phyloP scores from a whole-genome alignment of 2,797 vertebrate genomes.

The Adrianichthys oophorus region DNA sequence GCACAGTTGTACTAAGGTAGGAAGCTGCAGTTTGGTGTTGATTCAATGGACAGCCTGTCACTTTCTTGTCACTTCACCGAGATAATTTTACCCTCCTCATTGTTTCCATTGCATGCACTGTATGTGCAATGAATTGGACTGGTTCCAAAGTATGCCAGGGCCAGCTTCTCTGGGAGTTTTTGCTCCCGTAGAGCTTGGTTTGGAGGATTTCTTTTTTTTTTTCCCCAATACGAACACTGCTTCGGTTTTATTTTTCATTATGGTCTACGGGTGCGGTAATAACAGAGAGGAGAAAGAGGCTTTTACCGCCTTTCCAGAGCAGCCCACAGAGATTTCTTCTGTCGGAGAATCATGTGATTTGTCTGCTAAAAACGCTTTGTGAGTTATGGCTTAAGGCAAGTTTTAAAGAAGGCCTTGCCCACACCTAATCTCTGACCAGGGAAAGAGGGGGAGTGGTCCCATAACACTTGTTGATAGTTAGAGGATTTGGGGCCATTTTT shows the following conservation, averaged over 20 bases:
- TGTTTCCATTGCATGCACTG: constrained; percentile 26
- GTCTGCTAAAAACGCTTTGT: constrained; percentile 25
- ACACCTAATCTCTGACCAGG: constrained; percentile 25
- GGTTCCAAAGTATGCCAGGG: constrained; percentile 22
- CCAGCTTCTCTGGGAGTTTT: constrained; percentile 21
- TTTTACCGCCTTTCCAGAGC: constrained; percentile 22
- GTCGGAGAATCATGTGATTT: constrained; percentile 39
- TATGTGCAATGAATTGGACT: constrained; percentile 28
- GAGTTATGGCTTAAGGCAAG: constrained; percentile 36
- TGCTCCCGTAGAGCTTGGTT: constrained; percentile 4
- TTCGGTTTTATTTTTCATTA: constrained; percentile 23
- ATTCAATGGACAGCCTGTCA: constrained; percentile 65
- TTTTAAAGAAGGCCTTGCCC: constrained; percentile 27
- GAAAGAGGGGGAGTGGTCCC: constrained; percentile 22
- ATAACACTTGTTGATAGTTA: constrained; percentile 45
- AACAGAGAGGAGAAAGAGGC: constrained; percentile 17
- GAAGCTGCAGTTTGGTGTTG: constrained; percentile 42
- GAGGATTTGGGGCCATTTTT: constrained; percentile 4
- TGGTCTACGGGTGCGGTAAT: constrained; percentile 7
- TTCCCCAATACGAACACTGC: background rate
- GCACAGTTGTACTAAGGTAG: constrained; percentile 30
- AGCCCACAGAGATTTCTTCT: constrained; percentile 28
- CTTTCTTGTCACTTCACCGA: constrained; percentile 54
- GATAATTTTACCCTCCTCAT: constrained; percentile 54
- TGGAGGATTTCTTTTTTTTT: constrained; percentile 4